Conservation (phyloP, 2,888 invertebrate species). For the Chymomyza procnemis region DNA sequence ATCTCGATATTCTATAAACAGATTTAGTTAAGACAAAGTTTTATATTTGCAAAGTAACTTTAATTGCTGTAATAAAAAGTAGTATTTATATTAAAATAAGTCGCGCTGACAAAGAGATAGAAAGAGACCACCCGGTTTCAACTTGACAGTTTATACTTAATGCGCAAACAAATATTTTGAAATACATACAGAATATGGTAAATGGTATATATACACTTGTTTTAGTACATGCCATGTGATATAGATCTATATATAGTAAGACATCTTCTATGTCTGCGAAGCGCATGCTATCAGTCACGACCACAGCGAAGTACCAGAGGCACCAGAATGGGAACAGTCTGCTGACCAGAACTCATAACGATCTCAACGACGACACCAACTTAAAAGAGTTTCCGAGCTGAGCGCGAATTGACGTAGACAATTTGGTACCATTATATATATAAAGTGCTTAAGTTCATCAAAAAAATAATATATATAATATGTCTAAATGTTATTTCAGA, state of each 20-base stretch:
- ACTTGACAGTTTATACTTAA: constrained; percentile 28
- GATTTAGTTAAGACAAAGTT: too few species aligned
- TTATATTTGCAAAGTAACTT: too few species aligned
- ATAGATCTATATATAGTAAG: constrained; percentile 1
- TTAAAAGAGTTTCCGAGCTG: constrained; percentile 39
- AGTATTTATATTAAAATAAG: neutral
- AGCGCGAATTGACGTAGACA: constrained; percentile 42
- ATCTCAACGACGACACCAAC: constrained; percentile 1
- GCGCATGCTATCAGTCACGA: constrained; percentile 42
- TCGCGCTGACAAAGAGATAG: constrained; percentile 11
- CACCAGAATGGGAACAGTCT: neutral
- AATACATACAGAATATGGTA: constrained; percentile 16
- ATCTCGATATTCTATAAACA: too few species aligned
- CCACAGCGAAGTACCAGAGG: constrained; percentile 11
- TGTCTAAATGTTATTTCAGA: neutral
- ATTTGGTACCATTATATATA: neutral
- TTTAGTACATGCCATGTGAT: constrained; percentile 14
- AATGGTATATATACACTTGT: neutral
- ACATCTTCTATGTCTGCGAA: neutral
- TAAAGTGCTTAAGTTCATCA: neutral
- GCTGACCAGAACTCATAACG: neutral
- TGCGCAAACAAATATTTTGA: constrained; percentile 44
- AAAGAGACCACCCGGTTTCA: constrained; percentile 19
- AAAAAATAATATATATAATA: neutral
- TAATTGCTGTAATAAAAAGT: too few species aligned